phyloP scores from a whole-genome alignment of 2,797 vertebrate genomes.

The Anguilla pacifica region DNA sequence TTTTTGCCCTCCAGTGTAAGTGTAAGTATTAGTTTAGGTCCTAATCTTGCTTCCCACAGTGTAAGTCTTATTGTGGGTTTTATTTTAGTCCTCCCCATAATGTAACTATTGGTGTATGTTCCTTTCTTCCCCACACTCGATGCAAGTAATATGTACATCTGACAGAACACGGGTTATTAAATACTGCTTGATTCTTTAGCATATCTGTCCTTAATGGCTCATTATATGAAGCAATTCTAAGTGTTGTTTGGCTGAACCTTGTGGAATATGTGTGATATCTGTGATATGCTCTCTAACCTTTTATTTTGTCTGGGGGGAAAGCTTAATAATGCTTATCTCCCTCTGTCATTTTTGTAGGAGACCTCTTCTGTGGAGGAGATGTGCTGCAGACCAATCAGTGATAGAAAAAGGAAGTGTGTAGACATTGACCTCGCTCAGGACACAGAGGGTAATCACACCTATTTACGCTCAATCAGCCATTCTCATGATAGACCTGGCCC shows the following conservation, averaged over 20 bases:
- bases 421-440: conserved; percentile 90
- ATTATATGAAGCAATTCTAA: neutral
- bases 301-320: neutral
- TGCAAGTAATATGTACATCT: no score
- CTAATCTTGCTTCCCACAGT: neutral
- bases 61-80: neutral
- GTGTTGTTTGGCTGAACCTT: neutral
- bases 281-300: neutral
- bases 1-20: conserved; percentile 81
- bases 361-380: conserved; percentile 71
- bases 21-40: conserved; percentile 70
- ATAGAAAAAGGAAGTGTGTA: conserved; percentile 88
- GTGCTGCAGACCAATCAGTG: conserved; percentile 68
- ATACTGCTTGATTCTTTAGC: neutral
- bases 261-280: neutral
- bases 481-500: neutral
- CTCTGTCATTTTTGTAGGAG: conserved; percentile 44
- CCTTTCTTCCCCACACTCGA: no score
- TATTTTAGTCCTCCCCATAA: neutral
- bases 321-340: neutral
- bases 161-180: neutral
- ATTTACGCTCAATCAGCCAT: conserved; percentile 18
- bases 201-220: neutral
- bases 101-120: neutral
- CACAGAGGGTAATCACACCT: conserved; percentile 81